phyloP scores from a whole-genome alignment of 2,113 vertebrate genomes.

The Nyctereutes procyonoides region DNA sequence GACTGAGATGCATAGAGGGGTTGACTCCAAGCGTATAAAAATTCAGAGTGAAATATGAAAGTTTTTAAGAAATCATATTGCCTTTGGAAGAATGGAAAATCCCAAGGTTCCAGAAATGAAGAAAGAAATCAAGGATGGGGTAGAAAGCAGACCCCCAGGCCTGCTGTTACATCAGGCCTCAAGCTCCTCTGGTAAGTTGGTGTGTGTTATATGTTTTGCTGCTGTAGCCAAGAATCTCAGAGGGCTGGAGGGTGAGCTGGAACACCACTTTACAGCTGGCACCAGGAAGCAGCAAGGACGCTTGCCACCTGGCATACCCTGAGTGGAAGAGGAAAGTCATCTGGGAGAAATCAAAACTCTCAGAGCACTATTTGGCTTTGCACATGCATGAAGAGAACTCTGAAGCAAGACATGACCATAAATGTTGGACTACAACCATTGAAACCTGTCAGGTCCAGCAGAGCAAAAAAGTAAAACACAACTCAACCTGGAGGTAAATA shows the following conservation, averaged over 20 bases:
- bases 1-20: not conserved
- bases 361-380: not conserved
- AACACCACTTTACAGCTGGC: not conserved
- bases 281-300: not conserved
- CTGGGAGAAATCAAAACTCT: not conserved
- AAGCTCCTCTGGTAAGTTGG: no score
- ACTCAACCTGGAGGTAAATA: not conserved
- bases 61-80: not conserved
- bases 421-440: not conserved
- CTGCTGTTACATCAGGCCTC: not conserved
- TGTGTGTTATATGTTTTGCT: not conserved
- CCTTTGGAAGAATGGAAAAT: not conserved
- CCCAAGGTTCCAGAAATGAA: not conserved
- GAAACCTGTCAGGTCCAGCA: fast-evolving
- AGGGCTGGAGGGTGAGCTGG: fast-evolving
- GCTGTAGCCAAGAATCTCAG: no score
- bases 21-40: not conserved
- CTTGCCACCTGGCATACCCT: not conserved
- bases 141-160: not conserved
- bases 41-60: not conserved
- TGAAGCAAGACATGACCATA: not conserved
- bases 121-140: not conserved
- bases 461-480: not conserved
- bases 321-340: not conserved
- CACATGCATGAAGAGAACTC: fast-evolving